Base-by-base conservation (phyloP, 2,113 vertebrate genomes). In the Alethe castanea region DNA sequence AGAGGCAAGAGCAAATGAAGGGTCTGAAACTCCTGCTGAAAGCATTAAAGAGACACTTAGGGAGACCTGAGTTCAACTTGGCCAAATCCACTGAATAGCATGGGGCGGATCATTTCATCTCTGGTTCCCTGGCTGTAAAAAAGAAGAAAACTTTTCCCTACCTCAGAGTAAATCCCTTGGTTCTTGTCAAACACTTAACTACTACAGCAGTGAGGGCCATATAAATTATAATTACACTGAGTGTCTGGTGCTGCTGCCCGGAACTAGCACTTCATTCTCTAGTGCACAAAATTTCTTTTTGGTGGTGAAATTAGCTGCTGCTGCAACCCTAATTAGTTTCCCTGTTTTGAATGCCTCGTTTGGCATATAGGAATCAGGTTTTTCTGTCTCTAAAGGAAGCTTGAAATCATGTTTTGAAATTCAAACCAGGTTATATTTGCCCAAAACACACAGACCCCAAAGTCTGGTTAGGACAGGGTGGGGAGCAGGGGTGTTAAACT, bases 221-320 rank as follows among this genome's bases (percentile, higher is more conserved):
- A 95, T 97, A 95, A 96, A 97, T 97, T 93, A 88, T 79, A 97
- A 96, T 94, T 96, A 94, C 31, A 48, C 33, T 80, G 92, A 94
- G 72, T 81, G 90, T 76, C 90, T 94, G 82, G 64, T 95, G 76
- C 86, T 97, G 89, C 89, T 92, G 94, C 53, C 91, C 87, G 59
- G 93, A 97, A 95, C 81, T 97, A 94, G 89, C 93, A 95, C 91
- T 97, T 97, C 84, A 95, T 97, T 96, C 66, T 94, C 78, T 88
- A 93, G 81, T 44, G 50, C 74, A 86, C 84, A 70, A 72, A 77
- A 90, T 91, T 92, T 96, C 94, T 94, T 95, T 92, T 88, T 73
- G 88, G 77, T 81, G 83, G 92, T 1, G 48, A 95, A 96, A 95
- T 96, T 91, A 95, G 76, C 88, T 92, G 89, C 86, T 81, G 44